Base-by-base conservation (phyloP, 2,113 vertebrate genomes). In the Formicarius rufipectus region DNA sequence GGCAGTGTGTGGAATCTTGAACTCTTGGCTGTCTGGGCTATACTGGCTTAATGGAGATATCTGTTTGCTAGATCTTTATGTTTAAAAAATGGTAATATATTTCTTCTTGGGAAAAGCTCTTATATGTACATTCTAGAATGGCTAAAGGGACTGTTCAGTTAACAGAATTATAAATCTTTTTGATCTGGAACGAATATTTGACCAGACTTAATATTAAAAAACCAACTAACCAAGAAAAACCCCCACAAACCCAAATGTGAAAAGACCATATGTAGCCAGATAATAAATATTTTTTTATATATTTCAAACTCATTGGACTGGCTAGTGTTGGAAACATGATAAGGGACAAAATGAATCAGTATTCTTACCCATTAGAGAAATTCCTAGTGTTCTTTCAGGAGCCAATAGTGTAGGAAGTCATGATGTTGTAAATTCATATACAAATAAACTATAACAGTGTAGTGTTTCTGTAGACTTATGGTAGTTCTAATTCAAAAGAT, bases 161-260 rank as follows among this genome's bases (percentile, higher is more conserved):
- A 50, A 53, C 7, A 11, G 49, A 53, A 55, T 42, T 56, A 12
- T 31, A 75, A 58, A 42, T 35, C 7, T 59, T 31, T 35, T 37
- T 91, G 23, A 63, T 45, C 27, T 62, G 39, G n/a, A 59, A 40
- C 49, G 71, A 71, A 18, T 78, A 55, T 9, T 18, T 69, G 37
- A 49, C 7, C 33, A 62, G n/a, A 40, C 30, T 72, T 62, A 33
- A 14, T 59, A 75, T 18, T 53, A 18, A 47, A 77, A 64, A 37
- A 37, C n/a, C n/a, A n/a, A n/a, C n/a, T n/a, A 67, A 7, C 0
- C 1, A 7, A 40, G 7, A 14, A 35, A n/a, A 58, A 59, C 9
- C 37, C 47, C 20, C 45, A 27, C n/a, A n/a, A 33, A 8, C 14
- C 12, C 19, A 31, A 53, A 44, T 22, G 19, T 35, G 35, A 31